Conservation (phyloP, 2,888 invertebrate species). For the Nomada fucata region DNA sequence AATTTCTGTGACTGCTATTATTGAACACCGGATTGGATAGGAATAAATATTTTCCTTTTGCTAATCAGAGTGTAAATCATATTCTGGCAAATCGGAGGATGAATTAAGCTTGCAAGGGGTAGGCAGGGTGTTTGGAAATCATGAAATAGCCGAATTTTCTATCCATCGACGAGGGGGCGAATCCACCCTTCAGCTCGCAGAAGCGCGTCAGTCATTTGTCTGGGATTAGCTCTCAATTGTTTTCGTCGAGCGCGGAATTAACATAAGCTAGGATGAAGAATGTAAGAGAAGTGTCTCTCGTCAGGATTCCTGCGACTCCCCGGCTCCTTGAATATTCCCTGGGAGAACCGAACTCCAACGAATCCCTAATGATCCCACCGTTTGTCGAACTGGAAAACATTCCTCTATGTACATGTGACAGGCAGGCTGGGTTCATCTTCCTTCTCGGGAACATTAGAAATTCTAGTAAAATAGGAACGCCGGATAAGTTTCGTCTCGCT, state of each 20-base stretch:
- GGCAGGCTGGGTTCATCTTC: not conserved
- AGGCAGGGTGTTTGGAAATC: constrained; percentile 51
- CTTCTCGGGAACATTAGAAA: not conserved
- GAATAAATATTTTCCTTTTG: too few species aligned
- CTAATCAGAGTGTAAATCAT: too few species aligned
- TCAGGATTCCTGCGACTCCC: constrained; percentile 66
- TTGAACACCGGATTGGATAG: too few species aligned
- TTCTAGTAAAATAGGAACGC: not conserved
- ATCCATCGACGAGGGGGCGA: constrained; percentile 31
- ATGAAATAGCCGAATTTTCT: constrained; percentile 62
- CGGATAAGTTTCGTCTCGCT: not conserved
- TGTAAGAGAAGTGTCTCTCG: constrained; percentile 77
- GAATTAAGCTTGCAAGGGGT: not conserved
- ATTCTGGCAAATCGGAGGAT: too few species aligned
- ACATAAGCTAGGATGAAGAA: constrained; percentile 84
- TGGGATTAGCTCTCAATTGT: constrained; percentile 84
- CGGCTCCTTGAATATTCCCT: constrained; percentile 77
- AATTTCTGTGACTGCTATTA: too few species aligned
- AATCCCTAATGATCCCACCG: constrained; percentile 74
- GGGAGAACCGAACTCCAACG: constrained; percentile 63
- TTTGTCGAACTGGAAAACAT: constrained; percentile 62
- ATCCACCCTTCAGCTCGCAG: constrained; percentile 44
- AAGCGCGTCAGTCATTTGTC: constrained; percentile 83
- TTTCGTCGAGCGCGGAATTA: constrained; percentile 81
- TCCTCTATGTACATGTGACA: constrained; percentile 49